These are phyloP conservation scores for Bothrops alternatus DNA, from an alignment of 2,797 vertebrate genomes.

Conservation along the genomic window DNA sequence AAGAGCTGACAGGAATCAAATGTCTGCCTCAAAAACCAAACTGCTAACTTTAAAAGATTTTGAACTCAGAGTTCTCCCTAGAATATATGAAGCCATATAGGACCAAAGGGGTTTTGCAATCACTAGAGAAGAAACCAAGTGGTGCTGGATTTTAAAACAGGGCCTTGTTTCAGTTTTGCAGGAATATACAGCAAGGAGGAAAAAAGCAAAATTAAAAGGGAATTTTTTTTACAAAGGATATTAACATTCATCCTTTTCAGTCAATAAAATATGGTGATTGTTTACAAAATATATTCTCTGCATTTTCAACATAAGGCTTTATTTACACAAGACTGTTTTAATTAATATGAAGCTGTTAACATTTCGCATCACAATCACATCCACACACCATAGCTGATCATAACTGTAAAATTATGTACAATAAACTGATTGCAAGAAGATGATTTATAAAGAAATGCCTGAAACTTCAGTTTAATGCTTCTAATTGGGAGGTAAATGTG, in stretches of 20 bases:
- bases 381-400: background rate
- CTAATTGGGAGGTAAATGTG: background rate
- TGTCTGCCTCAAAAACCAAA: slow-evolving; percentile 44
- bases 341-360: background rate
- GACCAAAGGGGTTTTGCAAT: background rate
- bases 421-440: background rate
- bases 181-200: background rate
- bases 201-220: background rate
- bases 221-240: background rate
- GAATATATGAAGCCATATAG: background rate
- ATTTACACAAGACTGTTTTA: background rate
- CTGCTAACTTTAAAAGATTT: slow-evolving; percentile 45
- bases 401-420: background rate
- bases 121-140: background rate
- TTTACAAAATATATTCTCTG: background rate
- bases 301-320: background rate
- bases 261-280: background rate
- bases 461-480: background rate
- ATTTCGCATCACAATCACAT: background rate
- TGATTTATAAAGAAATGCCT: background rate
- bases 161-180: background rate
- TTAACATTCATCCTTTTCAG: background rate
- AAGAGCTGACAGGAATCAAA: slow-evolving; percentile 52
- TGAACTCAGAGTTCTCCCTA: background rate
- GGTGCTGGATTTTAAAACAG: background rate